Base-by-base conservation (phyloP, 2,797 vertebrate genomes). In the Hippocampus kuda region DNA sequence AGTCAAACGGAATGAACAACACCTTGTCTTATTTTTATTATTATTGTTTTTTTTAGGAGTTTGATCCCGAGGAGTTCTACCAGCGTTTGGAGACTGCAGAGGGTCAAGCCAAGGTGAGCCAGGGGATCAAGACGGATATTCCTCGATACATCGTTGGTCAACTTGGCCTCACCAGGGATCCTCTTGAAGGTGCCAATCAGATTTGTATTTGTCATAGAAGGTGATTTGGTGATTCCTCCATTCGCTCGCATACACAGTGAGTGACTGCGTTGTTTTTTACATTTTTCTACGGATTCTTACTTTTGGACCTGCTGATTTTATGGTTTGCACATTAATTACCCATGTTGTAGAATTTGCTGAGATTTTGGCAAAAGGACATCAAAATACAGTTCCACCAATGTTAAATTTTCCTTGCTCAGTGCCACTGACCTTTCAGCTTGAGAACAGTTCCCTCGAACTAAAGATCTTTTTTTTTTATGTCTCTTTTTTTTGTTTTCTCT, bases 1-100 rank as follows among this genome's bases (percentile, higher is more conserved):
- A 2, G 24, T 27, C 24, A 20, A 51, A 49, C 22, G 9, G 2
- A 27, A 20, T 18, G 16, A 9, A 54, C 7, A 51, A 20, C 48
- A 49, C 48, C 42, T 44, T 44, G 10, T 46, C 4, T 46, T 15
- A 15, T 46, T 15, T 46, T 46, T 38, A 38, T 38, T 38, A 48
- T 13, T 48, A 8, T n/a, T 24, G 22, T 11, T 56, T 48, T 69
- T 71, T 70, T 10, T 79, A 97, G 95, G 95, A 97, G 81, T 97
- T 97, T 90, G 94, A 97, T 88, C 95, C 95, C 0, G 94, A 97
- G 81, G 95, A 95, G 77, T 97, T 97, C 80, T 97, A 96, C 80
- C 95, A 95, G 72, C 93, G 96, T 74, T 76, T 97, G 83, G 95
- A 97, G 87, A 94, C 87, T 22, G 95, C 94, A 65, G 95, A 97